phyloP scores from a whole-genome alignment of 2,888 invertebrate species.

The Blastobasis lacticolella region DNA sequence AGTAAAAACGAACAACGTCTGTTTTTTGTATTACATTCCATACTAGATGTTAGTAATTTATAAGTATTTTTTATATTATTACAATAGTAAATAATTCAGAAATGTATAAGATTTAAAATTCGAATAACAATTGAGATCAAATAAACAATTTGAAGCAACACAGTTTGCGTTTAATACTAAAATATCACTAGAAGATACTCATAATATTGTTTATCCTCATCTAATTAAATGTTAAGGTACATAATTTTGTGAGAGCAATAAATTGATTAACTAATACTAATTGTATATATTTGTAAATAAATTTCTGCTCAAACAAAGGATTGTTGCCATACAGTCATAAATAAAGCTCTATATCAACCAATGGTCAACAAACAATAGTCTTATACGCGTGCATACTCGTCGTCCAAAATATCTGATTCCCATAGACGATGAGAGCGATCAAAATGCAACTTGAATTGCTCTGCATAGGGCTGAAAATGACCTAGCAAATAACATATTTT shows the following conservation, averaged over 20 bases:
- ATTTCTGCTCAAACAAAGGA: background rate
- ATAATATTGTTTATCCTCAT: background rate
- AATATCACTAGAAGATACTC: conserved; percentile 1
- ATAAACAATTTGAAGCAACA: conserved; percentile 18
- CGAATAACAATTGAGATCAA: conserved; percentile 38
- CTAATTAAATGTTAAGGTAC: background rate
- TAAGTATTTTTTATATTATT: conserved; percentile 22
- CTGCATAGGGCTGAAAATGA: too few species aligned
- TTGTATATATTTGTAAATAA: background rate
- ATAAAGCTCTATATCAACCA: too few species aligned
- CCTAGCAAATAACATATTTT: too few species aligned
- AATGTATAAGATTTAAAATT: conserved; percentile 23
- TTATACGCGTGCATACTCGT: too few species aligned
- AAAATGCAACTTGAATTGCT: too few species aligned
- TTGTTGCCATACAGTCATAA: background rate
- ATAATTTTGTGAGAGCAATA: background rate
- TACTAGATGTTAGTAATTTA: conserved; percentile 25
- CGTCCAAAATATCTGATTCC: too few species aligned
- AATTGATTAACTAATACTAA: too few species aligned
- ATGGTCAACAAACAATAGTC: too few species aligned
- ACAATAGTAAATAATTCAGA: conserved; percentile 19
- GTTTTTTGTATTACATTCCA: conserved; percentile 22
- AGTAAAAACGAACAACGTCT: conserved; percentile 28
- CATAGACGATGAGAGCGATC: too few species aligned
- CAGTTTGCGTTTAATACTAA: conserved; percentile 8